Evolutionary conservation across 2,113 vertebrate species (phyloP).

Genomic region (Tretioscincus oriximinensis): DNA sequence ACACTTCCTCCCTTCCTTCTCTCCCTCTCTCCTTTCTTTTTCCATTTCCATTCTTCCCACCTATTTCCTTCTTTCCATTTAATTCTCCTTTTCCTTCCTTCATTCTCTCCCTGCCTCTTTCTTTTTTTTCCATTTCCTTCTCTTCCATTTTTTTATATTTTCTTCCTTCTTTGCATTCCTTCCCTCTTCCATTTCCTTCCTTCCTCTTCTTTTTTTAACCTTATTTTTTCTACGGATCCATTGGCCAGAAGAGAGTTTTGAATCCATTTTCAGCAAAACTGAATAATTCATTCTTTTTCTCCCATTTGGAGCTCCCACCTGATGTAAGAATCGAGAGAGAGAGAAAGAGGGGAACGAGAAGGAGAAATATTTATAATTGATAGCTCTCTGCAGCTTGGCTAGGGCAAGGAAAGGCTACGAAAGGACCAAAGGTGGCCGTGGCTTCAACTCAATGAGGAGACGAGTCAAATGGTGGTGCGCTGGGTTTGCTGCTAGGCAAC

Average conservation of each 20-base stretch:
- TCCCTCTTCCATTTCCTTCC: not conserved
- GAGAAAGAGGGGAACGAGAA: not conserved
- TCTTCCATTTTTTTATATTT: not conserved
- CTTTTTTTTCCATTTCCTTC: no score
- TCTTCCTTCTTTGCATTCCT: not conserved
- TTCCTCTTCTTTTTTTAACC: slow-evolving; percentile 6
- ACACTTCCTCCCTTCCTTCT: no score
- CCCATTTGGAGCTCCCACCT: slow-evolving; percentile 47
- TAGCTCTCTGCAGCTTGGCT: slow-evolving; percentile 32
- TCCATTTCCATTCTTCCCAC: no score
- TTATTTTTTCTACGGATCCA: not conserved
- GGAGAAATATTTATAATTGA: slow-evolving; percentile 37
- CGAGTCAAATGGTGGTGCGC: not conserved
- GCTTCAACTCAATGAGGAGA: slow-evolving; percentile 29
- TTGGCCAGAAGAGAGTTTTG: not conserved
- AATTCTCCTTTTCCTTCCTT: no score
- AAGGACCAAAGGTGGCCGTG: slow-evolving; percentile 11
- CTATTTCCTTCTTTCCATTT: no score
- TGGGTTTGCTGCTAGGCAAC: slow-evolving; percentile 23
- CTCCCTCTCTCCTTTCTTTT: no score
- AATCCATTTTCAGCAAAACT: slow-evolving; percentile 24
- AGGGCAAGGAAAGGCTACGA: slow-evolving; percentile 42
- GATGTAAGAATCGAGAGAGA: slow-evolving; percentile 25
- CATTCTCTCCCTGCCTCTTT: no score
- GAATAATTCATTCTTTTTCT: slow-evolving; percentile 29